Evolutionary conservation across 1,140 invertebrate species (phyloP).

Genomic region (Halesus radiatus): DNA sequence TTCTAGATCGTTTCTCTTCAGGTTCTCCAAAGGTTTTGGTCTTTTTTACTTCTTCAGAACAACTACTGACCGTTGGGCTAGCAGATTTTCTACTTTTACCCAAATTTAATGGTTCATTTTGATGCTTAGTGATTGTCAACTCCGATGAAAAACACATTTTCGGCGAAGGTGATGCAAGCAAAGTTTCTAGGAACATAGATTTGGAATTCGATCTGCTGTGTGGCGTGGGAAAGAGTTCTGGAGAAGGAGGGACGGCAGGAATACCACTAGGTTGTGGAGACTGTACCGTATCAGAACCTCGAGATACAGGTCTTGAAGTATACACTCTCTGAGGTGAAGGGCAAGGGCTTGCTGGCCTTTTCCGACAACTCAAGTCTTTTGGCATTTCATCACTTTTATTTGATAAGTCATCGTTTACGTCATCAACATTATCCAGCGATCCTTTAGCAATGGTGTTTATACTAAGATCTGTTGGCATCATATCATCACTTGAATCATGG

Average conservation of each 20-base stretch:
- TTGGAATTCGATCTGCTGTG: constrained; percentile 68
- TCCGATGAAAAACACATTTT: constrained; percentile 71
- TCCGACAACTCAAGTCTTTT: constrained; percentile 72
- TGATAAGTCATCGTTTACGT: constrained; percentile 62
- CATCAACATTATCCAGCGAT: constrained; percentile 60
- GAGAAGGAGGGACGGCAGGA: constrained; percentile 73
- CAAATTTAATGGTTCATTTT: constrained; percentile 77
- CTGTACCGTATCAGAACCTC: constrained; percentile 75
- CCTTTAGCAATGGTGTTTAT: constrained; percentile 61
- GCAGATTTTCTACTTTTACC: constrained; percentile 75
- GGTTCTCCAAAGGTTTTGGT: constrained; percentile 71
- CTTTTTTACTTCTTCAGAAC: constrained; percentile 73
- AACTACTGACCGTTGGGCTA: constrained; percentile 73
- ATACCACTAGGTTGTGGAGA: constrained; percentile 78
- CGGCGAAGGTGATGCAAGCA: constrained; percentile 69
- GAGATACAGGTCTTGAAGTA: constrained; percentile 70
- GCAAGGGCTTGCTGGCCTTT: constrained; percentile 65
- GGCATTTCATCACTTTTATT: constrained; percentile 70
- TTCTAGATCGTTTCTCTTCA: constrained; percentile 71
- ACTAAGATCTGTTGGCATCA: constrained; percentile 69
- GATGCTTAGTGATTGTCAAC: constrained; percentile 71
- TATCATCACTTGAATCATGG: constrained; percentile 59
- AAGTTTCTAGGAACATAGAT: constrained; percentile 71
- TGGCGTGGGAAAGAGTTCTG: constrained; percentile 71
- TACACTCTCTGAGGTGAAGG: constrained; percentile 65